Base-by-base conservation (phyloP, 2,888 invertebrate genomes). In the Thyatira batis region DNA sequence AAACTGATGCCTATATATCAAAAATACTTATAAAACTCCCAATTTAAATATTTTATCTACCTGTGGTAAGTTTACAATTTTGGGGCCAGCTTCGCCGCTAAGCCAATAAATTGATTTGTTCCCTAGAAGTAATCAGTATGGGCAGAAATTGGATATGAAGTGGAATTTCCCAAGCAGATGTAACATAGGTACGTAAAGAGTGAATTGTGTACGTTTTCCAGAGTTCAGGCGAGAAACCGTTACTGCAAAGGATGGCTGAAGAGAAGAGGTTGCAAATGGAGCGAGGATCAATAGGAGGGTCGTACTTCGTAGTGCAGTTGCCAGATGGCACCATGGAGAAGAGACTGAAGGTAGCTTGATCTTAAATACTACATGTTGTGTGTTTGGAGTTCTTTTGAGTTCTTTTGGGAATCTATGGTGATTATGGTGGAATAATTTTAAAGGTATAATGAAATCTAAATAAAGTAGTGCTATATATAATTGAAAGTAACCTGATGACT, bases 301-400 rank as follows among this genome's bases (percentile, higher is more conserved):
- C 97, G 0, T 97, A 96, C 85, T 97, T 97, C 82, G 90, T 95
- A 85, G 97, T 98, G 2, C 97, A 98, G 76, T 90, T 97, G 64
- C 97, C 97, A 2, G 98, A 98, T 74, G 98, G 98, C 58, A 96
- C 96, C 13, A 96, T 97, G 96, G 97, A 98, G 82, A 95, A 95
- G 74, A 93, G 97, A 76, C 92, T 96, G 92, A 98, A 98, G 92
- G 95, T 97, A 94, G 67, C 68, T 71, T 71, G 68, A 62, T 61
- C 50, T 58, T 55, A 55, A 45, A 44, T 56, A 43, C 53, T 51
- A 51, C 43, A 52, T 48, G 51, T 60, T 67, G 71, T 68, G 39
- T 39, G 39, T 39, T 39, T 39, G 8, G n/a, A n/a, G n/a, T n/a
- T n/a, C n/a, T n/a, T n/a, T n/a, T n/a, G n/a, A n/a, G n/a, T n/a